Evolutionary conservation across 2,888 invertebrate genomes (phyloP).

Genomic region (Adineta ricciae): DNA sequence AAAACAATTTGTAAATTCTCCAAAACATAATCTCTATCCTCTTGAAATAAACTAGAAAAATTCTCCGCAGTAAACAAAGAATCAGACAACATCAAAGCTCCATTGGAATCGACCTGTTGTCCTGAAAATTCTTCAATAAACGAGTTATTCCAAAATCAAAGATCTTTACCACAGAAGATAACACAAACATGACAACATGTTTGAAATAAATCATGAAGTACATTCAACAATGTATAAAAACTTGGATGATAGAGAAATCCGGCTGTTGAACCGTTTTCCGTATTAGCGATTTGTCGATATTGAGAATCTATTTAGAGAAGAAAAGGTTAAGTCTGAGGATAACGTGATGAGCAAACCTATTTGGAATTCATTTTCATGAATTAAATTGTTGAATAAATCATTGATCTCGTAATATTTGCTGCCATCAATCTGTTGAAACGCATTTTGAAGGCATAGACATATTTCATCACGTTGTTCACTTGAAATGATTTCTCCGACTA

Average conservation of each 20-base stretch:
- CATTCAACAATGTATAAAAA: slow-evolving; percentile 4
- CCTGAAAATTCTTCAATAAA: neutral
- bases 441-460: neutral
- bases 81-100: neutral
- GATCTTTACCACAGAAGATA: neutral
- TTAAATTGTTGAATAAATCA: slow-evolving; percentile 11
- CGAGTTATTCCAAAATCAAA: neutral
- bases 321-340: neutral
- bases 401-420: neutral
- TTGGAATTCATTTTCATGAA: slow-evolving; percentile 12
- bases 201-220: neutral
- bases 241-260: neutral
- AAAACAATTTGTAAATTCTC: neutral
- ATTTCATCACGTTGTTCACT: slow-evolving; percentile 9
- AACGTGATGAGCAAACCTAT: neutral
- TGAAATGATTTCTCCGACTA: neutral
- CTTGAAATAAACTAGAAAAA: neutral
- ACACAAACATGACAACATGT: neutral
- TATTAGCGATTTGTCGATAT: slow-evolving; percentile 3
- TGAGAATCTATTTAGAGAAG: neutral
- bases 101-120: neutral
- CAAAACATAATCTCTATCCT: neutral
- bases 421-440: neutral
- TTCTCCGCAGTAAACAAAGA: neutral
- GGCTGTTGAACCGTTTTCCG: neutral